Evolutionary conservation across 2,113 vertebrate species (phyloP), one percentile per base, ranked within the genome.

Genomic region (Dendrocopos noguchii): DNA sequence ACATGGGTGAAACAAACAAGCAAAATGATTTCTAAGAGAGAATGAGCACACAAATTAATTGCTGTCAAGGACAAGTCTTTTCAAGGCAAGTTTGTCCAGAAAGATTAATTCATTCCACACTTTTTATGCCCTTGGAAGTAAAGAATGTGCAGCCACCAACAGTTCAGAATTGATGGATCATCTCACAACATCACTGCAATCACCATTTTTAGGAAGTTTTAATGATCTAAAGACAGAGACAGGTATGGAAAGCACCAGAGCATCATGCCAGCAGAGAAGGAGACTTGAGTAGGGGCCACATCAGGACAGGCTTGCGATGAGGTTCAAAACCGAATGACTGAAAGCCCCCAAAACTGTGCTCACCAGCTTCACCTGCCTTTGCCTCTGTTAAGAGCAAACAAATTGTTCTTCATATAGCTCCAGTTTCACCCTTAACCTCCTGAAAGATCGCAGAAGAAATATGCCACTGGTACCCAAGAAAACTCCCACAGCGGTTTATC

Each of bases 401-500:
- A 92, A 90, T 78, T 85, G 91, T 28, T 87, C 85, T 83, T 91
- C 88, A 80, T 6, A 80, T 12, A 83, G 76, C 66, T 84, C 83
- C 77, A 90, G 61, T 73, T n/a, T 80, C 95, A 88, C 85, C 84
- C 75, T 66, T 79, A 56, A 76, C 75, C 90, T 82, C 71, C 75
- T 16, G 71, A 53, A 94, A 73, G 68, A 88, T 80, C 85, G 68
- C 57, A 53, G 28, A 46, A 92, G 87, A 95, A 88, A 88, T 83
- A 68, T 39, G 61, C 47, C 76, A 18, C 68, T 2, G 3, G 68
- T 57, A 22, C 47, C 31, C 65, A 47, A 85, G 61, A 68, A 84
- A 80, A 29, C 22, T 72, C 92, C 88, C 92, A 22, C n/a, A 11
- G 80, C 2, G 10, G 21, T 85, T 93, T 33, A 71, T 17, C 76